Evolutionary conservation across 2,888 invertebrate genomes (phyloP), one percentile per base, ranked within the genome.

Genomic region (Cantharis lateralis): DNA sequence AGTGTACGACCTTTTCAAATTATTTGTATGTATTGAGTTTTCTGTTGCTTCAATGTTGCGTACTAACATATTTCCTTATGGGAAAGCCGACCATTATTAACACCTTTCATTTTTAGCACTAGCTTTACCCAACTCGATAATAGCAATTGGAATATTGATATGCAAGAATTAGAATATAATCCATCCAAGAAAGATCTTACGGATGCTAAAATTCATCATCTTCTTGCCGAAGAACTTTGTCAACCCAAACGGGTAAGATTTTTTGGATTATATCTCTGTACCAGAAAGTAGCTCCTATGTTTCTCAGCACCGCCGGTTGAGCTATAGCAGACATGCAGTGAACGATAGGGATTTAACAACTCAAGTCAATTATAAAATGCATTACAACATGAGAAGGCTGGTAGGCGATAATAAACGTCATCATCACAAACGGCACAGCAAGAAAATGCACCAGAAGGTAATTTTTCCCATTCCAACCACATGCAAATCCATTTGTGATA

Each of bases 121-220:
- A 96, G 95, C 88, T 93, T 95, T 87, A 95, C 95, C 85, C 95
- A 96, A 88, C 89, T 95, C 87, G 96, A 96, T 87, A 91, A 94
- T 1, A 95, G 95, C 80, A 94, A 94, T 0, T 95, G 96, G 93
- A 97, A 97, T 87, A 93, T 98, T 84, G 98, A 98, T 86, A 95
- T 97, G 92, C 96, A 96, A 87, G 97, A 97, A 86, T 88, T 97
- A 85, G 96, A 97, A 86, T 97, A 97, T 86, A 96, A 95, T 90
- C 96, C 96, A 71, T 95, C 96, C 75, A 95, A 94, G 86, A 97
- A 96, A 88, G 97, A 97, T 89, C 89, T 97, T 76, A 97, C 96
- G 1, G 97, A 98, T 87, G 96, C 96, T n/a, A 95, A 93, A 88
- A 96, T 97, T 82, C 98, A 98, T 88, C 97, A 98, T 88, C 91